A percentile compares a stretch with the other conserved stretches of the same genome.
Conservation (phyloP, 2,888 invertebrate species). For the Scotopteryx bipunctaria region DNA sequence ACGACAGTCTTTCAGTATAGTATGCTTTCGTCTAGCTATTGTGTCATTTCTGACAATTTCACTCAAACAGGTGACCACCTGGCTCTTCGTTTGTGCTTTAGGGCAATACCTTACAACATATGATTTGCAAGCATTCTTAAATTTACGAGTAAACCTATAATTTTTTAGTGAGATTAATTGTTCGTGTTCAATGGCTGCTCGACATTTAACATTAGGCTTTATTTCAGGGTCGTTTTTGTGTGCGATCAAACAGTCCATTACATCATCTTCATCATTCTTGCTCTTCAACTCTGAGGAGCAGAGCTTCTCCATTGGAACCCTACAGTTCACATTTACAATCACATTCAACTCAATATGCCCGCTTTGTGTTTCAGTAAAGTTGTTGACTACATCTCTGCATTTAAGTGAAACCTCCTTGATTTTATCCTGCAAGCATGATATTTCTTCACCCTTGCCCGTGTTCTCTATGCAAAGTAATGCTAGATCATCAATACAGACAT, state of each 20-base stretch:
- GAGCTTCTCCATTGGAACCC: conserved; percentile 89
- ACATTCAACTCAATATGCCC: conserved; percentile 95
- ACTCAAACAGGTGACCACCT: conserved; percentile 93
- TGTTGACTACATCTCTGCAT: conserved; percentile 90
- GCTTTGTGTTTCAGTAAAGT: conserved; percentile 95
- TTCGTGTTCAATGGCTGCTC: conserved; percentile 97
- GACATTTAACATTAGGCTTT: conserved; percentile 91
- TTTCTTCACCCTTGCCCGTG: conserved; percentile 95
- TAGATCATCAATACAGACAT: conserved; percentile 93
- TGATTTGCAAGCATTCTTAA: conserved; percentile 95
- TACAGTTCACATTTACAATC: conserved; percentile 92
- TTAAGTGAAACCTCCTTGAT: conserved; percentile 86
- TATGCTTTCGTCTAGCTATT: conserved; percentile 88
- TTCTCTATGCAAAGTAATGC: conserved; percentile 92
- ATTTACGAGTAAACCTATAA: conserved; percentile 96
- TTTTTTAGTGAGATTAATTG: conserved; percentile 97
- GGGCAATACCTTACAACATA: conserved; percentile 88
- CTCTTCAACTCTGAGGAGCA: conserved; percentile 87
- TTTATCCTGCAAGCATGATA: conserved; percentile 95
- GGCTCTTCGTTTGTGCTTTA: conserved; percentile 88
- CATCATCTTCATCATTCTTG: conserved; percentile 91
- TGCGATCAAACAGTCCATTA: conserved; percentile 96
- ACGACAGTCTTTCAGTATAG: conserved; percentile 93
- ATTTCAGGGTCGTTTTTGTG: conserved; percentile 95
- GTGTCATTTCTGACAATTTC: conserved; percentile 96